Percentiles rank a stretch among this genome's conserved stretches.
Evolutionary conservation across 2,888 invertebrate genomes (phyloP).

Genomic region (Pegoplata infirma): DNA sequence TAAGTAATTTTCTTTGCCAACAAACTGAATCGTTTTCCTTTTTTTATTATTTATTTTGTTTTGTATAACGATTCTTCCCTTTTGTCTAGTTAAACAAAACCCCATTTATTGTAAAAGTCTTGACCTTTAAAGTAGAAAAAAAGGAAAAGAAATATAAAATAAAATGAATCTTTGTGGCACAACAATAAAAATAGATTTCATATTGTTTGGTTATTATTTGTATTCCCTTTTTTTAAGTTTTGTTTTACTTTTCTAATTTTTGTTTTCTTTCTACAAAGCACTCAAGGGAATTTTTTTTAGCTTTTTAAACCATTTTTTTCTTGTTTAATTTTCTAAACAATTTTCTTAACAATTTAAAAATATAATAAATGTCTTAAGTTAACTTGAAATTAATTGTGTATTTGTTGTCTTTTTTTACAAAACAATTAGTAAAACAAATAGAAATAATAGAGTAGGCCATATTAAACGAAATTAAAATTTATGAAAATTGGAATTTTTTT

Average conservation of each 20-base stretch:
- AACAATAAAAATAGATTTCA: neutral
- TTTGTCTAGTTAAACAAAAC: neutral
- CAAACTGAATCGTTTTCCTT: slow-evolving; percentile 1
- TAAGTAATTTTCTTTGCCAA: slow-evolving; percentile 39
- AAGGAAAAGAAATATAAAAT: neutral
- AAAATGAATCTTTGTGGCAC: neutral
- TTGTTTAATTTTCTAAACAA: neutral
- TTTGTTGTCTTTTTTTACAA: too few species aligned
- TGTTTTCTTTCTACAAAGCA: neutral
- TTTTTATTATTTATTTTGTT: too few species aligned
- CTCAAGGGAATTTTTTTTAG: neutral
- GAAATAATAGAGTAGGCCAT: too few species aligned
- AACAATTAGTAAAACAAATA: too few species aligned
- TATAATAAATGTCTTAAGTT: too few species aligned
- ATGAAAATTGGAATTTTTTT: too few species aligned
- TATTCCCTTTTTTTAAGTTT: neutral
- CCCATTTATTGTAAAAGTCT: neutral
- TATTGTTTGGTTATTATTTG: neutral
- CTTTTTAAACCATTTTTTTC: neutral
- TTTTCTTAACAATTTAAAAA: neutral
- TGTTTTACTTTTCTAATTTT: neutral
- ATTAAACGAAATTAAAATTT: too few species aligned
- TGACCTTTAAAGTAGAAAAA: neutral
- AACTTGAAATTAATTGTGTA: too few species aligned
- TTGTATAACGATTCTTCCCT: neutral